A percentile compares a stretch with the other conserved stretches of the same genome.
Conservation (phyloP, 2,888 invertebrate genomes). For the Heliconius ethilla region DNA sequence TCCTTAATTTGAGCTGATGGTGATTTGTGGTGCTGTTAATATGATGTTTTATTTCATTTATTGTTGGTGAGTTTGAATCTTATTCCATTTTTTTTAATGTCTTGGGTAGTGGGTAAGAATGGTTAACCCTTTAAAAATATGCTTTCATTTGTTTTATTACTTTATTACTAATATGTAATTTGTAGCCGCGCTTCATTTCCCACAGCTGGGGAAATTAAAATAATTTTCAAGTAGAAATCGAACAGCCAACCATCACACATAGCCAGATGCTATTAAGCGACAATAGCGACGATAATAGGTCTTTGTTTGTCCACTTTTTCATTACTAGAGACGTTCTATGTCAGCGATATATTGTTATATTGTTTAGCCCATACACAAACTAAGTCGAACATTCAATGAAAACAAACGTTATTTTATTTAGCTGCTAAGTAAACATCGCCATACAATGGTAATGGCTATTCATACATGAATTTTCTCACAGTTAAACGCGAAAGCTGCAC, state of each 20-base stretch:
- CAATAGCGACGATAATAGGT: background rate
- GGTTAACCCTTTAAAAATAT: too few relatives aligned
- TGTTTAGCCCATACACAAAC: background rate
- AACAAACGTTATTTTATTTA: constrained; percentile 17
- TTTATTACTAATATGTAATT: too few relatives aligned
- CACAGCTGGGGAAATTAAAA: too few relatives aligned
- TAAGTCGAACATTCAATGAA: background rate
- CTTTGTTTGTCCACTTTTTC: background rate
- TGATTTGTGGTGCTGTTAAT: background rate
- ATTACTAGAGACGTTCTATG: background rate
- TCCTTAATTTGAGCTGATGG: constrained; percentile 5
- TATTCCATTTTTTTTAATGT: background rate
- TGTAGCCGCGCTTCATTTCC: too few relatives aligned
- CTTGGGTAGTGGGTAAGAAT: too few relatives aligned
- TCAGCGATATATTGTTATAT: background rate
- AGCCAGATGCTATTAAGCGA: too few relatives aligned
- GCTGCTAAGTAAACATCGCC: background rate
- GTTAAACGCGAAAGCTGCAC: constrained; percentile 27
- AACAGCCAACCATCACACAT: too few relatives aligned
- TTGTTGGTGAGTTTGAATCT: background rate
- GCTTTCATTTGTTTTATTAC: too few relatives aligned
- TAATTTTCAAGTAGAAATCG: too few relatives aligned
- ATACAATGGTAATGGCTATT: constrained; percentile 7
- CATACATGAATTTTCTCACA: constrained; percentile 33
- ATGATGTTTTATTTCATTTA: background rate